Conservation (phyloP, 1,140 invertebrate genomes). For the Drosophila bocqueti region DNA sequence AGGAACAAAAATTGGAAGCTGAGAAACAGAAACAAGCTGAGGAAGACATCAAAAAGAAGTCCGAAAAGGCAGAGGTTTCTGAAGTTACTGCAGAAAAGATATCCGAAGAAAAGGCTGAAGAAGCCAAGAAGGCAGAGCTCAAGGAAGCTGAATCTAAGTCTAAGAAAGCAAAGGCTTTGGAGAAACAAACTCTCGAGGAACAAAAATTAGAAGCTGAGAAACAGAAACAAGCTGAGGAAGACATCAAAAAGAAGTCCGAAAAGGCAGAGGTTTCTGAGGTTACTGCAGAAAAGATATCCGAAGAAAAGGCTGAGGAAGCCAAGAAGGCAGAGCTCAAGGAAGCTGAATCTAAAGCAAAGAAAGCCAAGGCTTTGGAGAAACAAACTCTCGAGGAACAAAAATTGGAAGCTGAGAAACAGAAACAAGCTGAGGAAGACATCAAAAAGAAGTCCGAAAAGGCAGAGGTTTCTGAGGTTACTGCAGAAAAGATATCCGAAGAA, state of each 20-base stretch:
- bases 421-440: background rate
- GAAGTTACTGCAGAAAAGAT: conserved; percentile 3
- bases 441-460: background rate
- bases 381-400: conserved; percentile 14
- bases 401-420: background rate
- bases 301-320: conserved; percentile 1
- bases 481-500: conserved; percentile 13
- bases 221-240: background rate
- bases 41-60: background rate
- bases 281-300: conserved; percentile 1
- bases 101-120: conserved; percentile 5
- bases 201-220: conserved; percentile 4
- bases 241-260: background rate
- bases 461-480: background rate
- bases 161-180: conserved; percentile 9
- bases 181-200: conserved; percentile 16
- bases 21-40: conserved; percentile 8
- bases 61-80: background rate
- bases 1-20: conserved; percentile 9
- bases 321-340: conserved; percentile 5
- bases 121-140: background rate
- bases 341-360: background rate
- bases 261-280: conserved; percentile 2
- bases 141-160: background rate
- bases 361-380: conserved; percentile 11